Percentiles rank a stretch among this genome's conserved stretches.
Conservation (phyloP, 2,888 invertebrate genomes). For the Sphaerophoria rueppellii region DNA sequence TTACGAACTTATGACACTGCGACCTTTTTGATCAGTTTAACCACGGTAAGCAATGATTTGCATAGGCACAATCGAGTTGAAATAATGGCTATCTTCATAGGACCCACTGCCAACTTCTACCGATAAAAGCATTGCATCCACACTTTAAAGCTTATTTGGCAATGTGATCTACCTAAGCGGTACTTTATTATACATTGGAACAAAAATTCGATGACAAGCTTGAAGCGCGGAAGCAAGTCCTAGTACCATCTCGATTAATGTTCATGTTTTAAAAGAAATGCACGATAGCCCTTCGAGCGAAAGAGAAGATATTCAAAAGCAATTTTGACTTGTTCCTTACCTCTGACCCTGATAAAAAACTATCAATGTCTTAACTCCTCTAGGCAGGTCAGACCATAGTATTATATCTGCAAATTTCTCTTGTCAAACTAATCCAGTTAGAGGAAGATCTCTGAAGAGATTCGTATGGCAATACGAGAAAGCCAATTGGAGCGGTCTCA, state of each 20-base stretch:
- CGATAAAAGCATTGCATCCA: neutral
- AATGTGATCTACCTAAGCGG: neutral
- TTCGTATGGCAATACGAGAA: too few relatives aligned
- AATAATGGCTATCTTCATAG: neutral
- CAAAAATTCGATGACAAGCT: neutral
- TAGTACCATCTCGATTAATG: neutral
- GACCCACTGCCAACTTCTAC: neutral
- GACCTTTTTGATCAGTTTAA: neutral
- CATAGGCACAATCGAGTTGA: neutral
- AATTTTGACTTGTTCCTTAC: too few relatives aligned
- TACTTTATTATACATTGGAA: neutral
- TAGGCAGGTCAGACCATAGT: too few relatives aligned
- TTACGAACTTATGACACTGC: too few relatives aligned
- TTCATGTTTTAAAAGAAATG: neutral
- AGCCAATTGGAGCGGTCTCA: too few relatives aligned
- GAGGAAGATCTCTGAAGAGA: too few relatives aligned
- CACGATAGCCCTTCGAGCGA: neutral
- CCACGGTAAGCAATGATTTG: neutral
- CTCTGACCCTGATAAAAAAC: too few relatives aligned
- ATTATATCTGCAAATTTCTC: too few relatives aligned
- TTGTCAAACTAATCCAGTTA: too few relatives aligned
- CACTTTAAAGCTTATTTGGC: neutral
- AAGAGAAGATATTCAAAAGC: too few relatives aligned
- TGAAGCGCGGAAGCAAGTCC: neutral
- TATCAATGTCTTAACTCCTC: too few relatives aligned